Percentiles rank a stretch among this genome's conserved stretches.
Conservation (phyloP, 2,113 vertebrate genomes). For the Lasiurus borealis region DNA sequence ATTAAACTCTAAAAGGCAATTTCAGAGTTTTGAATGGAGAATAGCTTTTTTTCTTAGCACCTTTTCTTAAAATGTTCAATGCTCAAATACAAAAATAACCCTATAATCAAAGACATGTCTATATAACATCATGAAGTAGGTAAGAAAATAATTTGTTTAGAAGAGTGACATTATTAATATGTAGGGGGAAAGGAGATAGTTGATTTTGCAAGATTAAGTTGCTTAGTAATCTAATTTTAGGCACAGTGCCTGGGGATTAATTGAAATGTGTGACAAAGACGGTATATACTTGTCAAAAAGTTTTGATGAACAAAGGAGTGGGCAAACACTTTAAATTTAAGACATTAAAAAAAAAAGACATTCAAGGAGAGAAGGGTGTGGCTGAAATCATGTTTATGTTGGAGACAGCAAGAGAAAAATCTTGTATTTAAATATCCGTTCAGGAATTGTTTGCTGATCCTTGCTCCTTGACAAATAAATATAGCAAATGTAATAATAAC, state of each 20-base stretch:
- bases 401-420: neutral
- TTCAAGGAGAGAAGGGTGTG: neutral
- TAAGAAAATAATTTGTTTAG: constrained; percentile 19
- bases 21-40: neutral
- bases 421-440: neutral
- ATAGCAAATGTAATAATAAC: neutral
- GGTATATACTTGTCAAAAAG: neutral
- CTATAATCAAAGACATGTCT: neutral
- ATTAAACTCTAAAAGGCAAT: neutral
- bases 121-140: neutral
- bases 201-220: neutral
- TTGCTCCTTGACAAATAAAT: neutral
- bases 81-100: neutral
- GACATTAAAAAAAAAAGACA: neutral
- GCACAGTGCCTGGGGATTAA: neutral
- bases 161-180: neutral
- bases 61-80: neutral
- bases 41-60: neutral
- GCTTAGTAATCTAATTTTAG: constrained; percentile 22
- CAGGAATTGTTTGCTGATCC: neutral
- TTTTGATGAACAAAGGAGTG: neutral
- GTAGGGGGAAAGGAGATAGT: neutral
- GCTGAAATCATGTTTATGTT: neutral
- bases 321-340: neutral
- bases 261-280: neutral